A percentile compares a stretch with the other conserved stretches of the same genome.
Conservation (phyloP, 2,797 vertebrate genomes). For the Anguilla anguilla region DNA sequence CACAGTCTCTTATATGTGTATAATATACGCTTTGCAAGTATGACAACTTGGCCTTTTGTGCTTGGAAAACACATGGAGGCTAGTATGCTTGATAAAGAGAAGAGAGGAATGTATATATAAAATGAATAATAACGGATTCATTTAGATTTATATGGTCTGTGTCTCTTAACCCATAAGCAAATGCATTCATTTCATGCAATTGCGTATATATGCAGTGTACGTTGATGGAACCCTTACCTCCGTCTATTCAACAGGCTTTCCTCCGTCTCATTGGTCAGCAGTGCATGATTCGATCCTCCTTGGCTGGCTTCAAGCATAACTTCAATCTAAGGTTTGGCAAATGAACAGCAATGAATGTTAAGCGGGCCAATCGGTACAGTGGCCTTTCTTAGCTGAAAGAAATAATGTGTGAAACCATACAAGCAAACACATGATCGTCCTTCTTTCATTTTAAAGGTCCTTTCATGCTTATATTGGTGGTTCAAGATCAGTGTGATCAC, state of each 20-base stretch:
- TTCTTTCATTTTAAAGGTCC: too few relatives aligned
- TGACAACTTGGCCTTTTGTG: too few relatives aligned
- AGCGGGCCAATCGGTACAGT: background rate
- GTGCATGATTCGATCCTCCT: conserved; percentile 78
- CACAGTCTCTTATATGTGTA: background rate
- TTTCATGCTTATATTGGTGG: too few relatives aligned
- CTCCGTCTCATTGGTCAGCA: conserved; percentile 79
- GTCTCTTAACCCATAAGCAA: background rate
- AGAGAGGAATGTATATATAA: background rate
- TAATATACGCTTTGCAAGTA: too few relatives aligned
- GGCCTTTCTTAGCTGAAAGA: background rate
- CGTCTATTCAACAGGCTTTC: conserved; percentile 83
- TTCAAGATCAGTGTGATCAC: too few relatives aligned
- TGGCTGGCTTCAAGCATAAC: conserved; percentile 89
- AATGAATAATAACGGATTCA: background rate
- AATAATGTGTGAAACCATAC: background rate
- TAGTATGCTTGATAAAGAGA: background rate
- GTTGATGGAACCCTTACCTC: conserved; percentile 72
- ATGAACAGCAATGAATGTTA: background rate
- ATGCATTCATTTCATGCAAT: background rate
- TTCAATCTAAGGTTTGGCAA: conserved; percentile 78
- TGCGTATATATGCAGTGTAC: background rate
- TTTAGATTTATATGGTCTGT: background rate
- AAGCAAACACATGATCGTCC: background rate
- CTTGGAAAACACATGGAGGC: too few relatives aligned